Conservation (phyloP, 2,113 vertebrate genomes). For the Mus musculus region GRCm39 chr6:10976501-10977000, state of each 20-base stretch:
- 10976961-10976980: not conserved
- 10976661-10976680: accelerated
- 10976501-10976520: not conserved
- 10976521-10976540: not conserved
- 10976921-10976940: not conserved
- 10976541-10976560: not conserved
- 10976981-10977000: not conserved
- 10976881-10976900: not conserved
- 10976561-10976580: not conserved
- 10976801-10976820: not conserved
- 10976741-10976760: not conserved
- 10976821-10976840: not conserved
- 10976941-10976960: not conserved
- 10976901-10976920: not conserved
- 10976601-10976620: not conserved
- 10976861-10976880: not conserved
- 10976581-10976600: not conserved
- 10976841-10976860: not conserved
- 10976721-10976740: not conserved
- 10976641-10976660: not conserved
- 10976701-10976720: not conserved
- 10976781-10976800: not conserved
- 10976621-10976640: not conserved
- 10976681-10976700: not conserved
- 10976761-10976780: not conserved